A percentile compares a stretch with the other conserved stretches of the same genome.
These are phyloP conservation scores for Cyanoderma ruficeps DNA, from an alignment of 2,113 vertebrate genomes.

Conservation along the genomic window DNA sequence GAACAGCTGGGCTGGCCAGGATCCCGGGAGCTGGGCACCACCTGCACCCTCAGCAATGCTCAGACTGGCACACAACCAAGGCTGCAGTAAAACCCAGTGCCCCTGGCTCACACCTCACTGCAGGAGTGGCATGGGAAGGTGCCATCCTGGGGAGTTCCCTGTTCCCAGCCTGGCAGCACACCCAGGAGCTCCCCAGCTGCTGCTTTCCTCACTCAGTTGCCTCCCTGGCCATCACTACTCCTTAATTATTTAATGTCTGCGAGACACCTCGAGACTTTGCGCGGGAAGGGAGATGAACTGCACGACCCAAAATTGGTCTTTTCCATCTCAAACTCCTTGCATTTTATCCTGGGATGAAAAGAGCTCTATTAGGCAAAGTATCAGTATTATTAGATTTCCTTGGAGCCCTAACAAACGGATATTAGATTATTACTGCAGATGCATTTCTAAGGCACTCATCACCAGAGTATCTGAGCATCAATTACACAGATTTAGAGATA, in stretches of 20 bases:
- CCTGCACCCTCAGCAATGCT: accelerated
- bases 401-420: conserved; percentile 68
- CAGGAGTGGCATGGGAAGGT: accelerated
- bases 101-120: background rate
- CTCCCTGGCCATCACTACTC: background rate
- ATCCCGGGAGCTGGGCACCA: accelerated
- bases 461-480: conserved; percentile 62
- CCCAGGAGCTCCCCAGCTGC: background rate
- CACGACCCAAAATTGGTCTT: conserved; percentile 36
- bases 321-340: conserved; percentile 48
- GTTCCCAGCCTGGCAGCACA: background rate
- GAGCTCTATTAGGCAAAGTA: conserved; percentile 70
- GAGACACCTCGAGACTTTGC: conserved; percentile 37
- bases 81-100: background rate
- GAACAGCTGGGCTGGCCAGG: background rate
- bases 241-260: conserved; percentile 57
- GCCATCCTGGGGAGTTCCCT: accelerated
- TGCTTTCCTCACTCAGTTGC: background rate
- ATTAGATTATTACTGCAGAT: conserved; percentile 71
- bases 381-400: conserved; percentile 69
- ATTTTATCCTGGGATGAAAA: conserved; percentile 70
- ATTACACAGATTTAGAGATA: conserved; percentile 68
- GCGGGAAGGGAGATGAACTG: conserved; percentile 37
- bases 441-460: conserved; percentile 66
- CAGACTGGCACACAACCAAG: background rate